These are phyloP conservation scores for Caenorhabditis imperialis DNA, from an alignment of 2,888 invertebrate genomes.

Conservation along the genomic window DNA sequence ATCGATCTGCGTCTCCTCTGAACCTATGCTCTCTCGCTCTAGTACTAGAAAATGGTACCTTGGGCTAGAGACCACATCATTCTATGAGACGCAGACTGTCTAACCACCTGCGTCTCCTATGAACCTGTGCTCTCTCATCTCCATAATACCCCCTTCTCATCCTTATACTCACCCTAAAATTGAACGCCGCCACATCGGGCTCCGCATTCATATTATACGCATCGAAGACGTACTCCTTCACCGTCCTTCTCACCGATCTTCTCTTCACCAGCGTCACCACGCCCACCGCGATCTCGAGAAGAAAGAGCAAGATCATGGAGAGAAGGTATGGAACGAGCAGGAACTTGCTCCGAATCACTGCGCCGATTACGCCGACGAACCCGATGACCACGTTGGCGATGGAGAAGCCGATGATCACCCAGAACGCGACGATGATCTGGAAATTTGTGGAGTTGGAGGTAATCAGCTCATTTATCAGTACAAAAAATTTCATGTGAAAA, in stretches of 20 bases:
- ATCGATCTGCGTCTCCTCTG: too few species aligned
- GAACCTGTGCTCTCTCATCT: too few species aligned
- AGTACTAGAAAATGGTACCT: too few species aligned
- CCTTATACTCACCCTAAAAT: slow-evolving; percentile 44
- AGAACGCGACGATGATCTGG: slow-evolving; percentile 70
- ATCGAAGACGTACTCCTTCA: slow-evolving; percentile 62
- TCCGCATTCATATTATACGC: slow-evolving; percentile 57
- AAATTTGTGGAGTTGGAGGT: too few species aligned
- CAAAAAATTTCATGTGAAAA: too few species aligned
- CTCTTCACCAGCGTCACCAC: slow-evolving; percentile 66
- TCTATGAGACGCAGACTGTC: too few species aligned
- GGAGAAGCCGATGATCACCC: slow-evolving; percentile 72
- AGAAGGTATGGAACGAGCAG: slow-evolving; percentile 49
- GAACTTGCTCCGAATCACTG: slow-evolving; percentile 24
- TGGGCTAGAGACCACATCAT: too few species aligned
- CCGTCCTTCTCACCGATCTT: slow-evolving; percentile 40
- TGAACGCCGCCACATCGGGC: slow-evolving; percentile 58
- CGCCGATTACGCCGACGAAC: slow-evolving; percentile 64
- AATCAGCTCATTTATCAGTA: too few species aligned
- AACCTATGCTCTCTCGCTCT: too few species aligned
- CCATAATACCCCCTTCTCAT: too few species aligned
- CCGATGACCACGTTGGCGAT: slow-evolving; percentile 66
- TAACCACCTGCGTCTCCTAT: too few species aligned
- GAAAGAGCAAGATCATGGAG: slow-evolving; percentile 63
- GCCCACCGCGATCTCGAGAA: slow-evolving; percentile 71